Conservation (phyloP, 2,888 invertebrate genomes). For the Mimachlamys varia region DNA sequence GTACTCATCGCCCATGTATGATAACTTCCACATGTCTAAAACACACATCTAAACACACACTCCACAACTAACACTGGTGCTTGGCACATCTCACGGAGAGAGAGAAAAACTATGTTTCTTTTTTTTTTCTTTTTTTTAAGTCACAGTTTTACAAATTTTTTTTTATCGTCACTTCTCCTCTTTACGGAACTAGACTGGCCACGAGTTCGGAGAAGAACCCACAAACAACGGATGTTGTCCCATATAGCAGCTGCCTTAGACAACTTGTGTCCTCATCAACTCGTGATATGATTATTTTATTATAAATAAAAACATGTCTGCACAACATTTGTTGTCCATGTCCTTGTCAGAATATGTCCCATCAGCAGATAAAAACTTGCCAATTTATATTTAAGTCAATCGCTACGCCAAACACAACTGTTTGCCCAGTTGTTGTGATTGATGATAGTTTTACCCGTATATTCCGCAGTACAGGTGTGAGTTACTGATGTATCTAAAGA, state of each 20-base stretch:
- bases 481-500: not conserved
- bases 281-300: not conserved
- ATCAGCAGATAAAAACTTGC: not conserved
- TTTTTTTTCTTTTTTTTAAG: constrained; percentile 4
- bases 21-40: not conserved
- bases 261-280: not conserved
- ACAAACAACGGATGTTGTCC: not conserved
- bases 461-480: not conserved
- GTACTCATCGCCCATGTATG: not conserved
- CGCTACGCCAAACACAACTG: not conserved
- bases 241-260: not conserved
- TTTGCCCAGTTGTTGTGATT: not conserved
- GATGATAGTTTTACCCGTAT: not conserved
- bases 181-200: not conserved
- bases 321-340: not conserved
- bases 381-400: not conserved
- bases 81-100: constrained; percentile 20
- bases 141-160: not conserved
- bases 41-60: not conserved
- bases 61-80: not conserved
- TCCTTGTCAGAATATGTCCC: not conserved
- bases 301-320: not conserved
- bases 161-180: not conserved
- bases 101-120: not conserved
- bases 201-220: not conserved